Evolutionary conservation across 2,113 vertebrate genomes (phyloP).

Genomic region (Sakesphorus luctuosus): DNA sequence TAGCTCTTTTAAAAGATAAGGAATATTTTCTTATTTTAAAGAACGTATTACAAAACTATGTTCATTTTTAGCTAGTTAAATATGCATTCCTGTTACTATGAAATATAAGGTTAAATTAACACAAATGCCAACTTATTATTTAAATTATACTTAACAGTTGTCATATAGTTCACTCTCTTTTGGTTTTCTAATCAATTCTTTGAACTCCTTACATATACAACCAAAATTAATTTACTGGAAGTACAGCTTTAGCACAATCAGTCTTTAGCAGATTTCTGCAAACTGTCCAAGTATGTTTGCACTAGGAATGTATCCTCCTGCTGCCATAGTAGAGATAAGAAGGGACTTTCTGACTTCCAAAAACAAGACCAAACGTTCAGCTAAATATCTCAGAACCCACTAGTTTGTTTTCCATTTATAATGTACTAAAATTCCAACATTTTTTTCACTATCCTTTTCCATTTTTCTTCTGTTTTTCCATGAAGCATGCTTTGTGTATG

Average conservation of each 20-base stretch:
- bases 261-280: conserved; percentile 17
- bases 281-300: background rate
- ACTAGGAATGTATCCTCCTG: background rate
- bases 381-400: background rate
- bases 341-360: background rate
- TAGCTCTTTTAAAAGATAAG: background rate
- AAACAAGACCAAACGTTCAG: background rate
- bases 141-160: background rate
- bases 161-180: background rate
- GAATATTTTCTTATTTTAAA: background rate
- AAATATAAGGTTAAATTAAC: background rate
- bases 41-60: background rate
- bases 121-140: background rate
- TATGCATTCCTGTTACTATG: background rate
- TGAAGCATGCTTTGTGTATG: background rate
- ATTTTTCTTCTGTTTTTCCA: background rate
- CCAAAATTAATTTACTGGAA: conserved; percentile 7
- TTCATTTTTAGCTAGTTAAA: background rate
- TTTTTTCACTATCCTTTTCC: background rate
- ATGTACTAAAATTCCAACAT: background rate
- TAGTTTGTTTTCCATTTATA: background rate
- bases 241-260: background rate
- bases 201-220: background rate
- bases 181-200: background rate
- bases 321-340: background rate